A percentile compares a stretch with the other conserved stretches of the same genome.
These are phyloP conservation scores for Myopa tessellatipennis DNA, from an alignment of 2,888 invertebrate genomes.

Conservation along the genomic window DNA sequence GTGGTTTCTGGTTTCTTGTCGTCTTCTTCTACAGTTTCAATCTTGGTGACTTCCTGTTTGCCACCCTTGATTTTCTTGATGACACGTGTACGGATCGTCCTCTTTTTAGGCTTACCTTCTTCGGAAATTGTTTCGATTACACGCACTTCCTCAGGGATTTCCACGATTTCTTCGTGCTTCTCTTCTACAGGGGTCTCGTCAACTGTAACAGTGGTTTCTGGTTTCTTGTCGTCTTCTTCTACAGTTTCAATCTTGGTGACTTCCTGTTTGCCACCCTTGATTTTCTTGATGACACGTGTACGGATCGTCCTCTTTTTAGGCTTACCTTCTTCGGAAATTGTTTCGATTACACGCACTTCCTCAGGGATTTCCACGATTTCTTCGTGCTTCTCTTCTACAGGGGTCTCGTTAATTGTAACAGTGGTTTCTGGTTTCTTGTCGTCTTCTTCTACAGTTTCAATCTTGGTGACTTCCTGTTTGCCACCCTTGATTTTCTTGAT, in stretches of 20 bases:
- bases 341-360: constrained; percentile 20
- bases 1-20: constrained; percentile 23
- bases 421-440: constrained; percentile 21
- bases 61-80: constrained; percentile 18
- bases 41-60: constrained; percentile 18
- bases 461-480: constrained; percentile 16
- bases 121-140: constrained; percentile 9
- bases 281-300: constrained; percentile 14
- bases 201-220: constrained; percentile 21
- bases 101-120: constrained; percentile 13
- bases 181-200: constrained; percentile 9
- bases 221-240: constrained; percentile 14
- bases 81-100: constrained; percentile 12
- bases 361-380: constrained; percentile 2
- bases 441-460: constrained; percentile 21
- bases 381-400: neutral
- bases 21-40: constrained; percentile 19
- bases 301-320: constrained; percentile 8
- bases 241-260: constrained; percentile 20
- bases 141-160: constrained; percentile 10
- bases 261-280: constrained; percentile 18
- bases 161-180: neutral
- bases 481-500: constrained; percentile 19
- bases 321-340: constrained; percentile 13
- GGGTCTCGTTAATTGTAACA: neutral